Base-by-base conservation (phyloP, 2,797 vertebrate genomes). In the Epinephelus awoara region DNA sequence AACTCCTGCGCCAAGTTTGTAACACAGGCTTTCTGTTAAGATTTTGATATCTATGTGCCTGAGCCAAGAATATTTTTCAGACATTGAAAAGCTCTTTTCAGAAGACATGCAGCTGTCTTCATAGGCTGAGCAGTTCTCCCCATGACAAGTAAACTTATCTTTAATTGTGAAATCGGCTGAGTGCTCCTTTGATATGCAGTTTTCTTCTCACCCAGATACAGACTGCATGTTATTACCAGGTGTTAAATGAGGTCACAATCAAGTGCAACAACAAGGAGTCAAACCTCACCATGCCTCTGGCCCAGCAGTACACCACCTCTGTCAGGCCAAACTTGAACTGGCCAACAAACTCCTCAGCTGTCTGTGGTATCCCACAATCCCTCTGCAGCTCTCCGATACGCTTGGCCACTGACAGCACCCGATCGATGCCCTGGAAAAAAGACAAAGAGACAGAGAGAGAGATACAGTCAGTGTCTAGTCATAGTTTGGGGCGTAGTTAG, bases 251-350 rank as follows among this genome's bases (percentile, higher is more conserved):
- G 44, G 51, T 54, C 2, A 29, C 27, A 69, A 17, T 27, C 1
- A 51, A 50, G 49, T 4, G 15, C 19, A 40, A 40, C 66, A 78
- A 47, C 61, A 73, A 34, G 10, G 58, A 14, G 61, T 14, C 9
- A 54, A 54, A n/a, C 21, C 96, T 96, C 90, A 98, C 97, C 97
- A 97, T 97, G 89, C 97, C 97, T 79, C 96, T 92, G 80, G 97
- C 97, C 97, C 97, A 98, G 93, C 97, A 97, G 75, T 98, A 98
- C 46, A 98, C 97, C 80, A 98, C 97, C 85, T 98, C 97, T 0
- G 96, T 96, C 90, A 98, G 94, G 34, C 97, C 97, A 23, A 98
- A 98, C 86, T 97, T 97, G 85, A 97, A 96, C 93, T 98, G 96
- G 29, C 95, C 95, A 8, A 98, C 96, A 72, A 96, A 98, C 59